Conservation (phyloP, 2,797 vertebrate species). For the Enteromius argenteus region DNA sequence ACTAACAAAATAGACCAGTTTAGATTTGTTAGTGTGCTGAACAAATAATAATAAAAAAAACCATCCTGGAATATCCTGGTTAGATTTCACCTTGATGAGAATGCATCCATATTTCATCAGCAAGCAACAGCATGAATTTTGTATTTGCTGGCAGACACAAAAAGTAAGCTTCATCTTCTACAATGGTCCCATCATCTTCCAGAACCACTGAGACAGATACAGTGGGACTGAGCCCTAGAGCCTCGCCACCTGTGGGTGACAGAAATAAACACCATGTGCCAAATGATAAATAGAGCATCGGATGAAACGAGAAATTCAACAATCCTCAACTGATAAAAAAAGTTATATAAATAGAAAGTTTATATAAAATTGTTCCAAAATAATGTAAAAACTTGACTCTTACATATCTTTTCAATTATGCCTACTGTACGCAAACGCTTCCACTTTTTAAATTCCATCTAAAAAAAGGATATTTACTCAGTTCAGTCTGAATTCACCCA, state of each 20-base stretch:
- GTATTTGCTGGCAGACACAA: conserved; percentile 88
- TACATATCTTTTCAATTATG: neutral
- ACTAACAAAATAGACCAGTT: conserved; percentile 58
- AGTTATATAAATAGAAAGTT: neutral
- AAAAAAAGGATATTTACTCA: neutral
- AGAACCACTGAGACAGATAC: conserved; percentile 84
- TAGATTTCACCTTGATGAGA: conserved; percentile 68
- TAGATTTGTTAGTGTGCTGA: neutral
- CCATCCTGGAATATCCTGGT: neutral
- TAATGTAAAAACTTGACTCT: neutral
- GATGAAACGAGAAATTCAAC: neutral
- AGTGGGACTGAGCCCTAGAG: conserved; percentile 76
- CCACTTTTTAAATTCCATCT: neutral
- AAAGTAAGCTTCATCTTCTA: conserved; percentile 92
- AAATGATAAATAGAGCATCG: conserved; percentile 1
- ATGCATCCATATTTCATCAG: conserved; percentile 84
- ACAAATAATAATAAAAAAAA: neutral
- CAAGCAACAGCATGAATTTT: conserved; percentile 87
- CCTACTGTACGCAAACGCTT: neutral
- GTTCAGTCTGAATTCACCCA: conserved; percentile 56
- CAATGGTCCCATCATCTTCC: conserved; percentile 94
- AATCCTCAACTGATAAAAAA: neutral
- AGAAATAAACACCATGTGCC: neutral
- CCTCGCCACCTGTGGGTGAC: conserved; percentile 73
- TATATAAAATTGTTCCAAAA: neutral